A percentile compares a stretch with the other conserved stretches of the same genome.
These are phyloP conservation scores for Bombus impatiens DNA, from an alignment of 1,140 invertebrate genomes.

Conservation along the genomic window DNA sequence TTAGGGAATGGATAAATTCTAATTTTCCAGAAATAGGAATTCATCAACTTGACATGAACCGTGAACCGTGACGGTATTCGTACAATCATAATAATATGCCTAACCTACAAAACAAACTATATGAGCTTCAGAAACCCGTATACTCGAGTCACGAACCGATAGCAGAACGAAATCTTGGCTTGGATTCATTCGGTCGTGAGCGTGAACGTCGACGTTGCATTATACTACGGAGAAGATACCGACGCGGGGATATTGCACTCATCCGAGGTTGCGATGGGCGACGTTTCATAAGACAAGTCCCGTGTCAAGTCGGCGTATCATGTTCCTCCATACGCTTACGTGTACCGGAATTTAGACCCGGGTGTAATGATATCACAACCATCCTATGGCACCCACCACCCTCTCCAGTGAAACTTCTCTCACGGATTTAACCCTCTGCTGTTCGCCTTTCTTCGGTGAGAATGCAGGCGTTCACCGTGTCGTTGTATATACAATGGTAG, in stretches of 20 bases:
- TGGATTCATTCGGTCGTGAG: background rate
- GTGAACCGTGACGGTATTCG: too few relatives aligned
- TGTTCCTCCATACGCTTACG: background rate
- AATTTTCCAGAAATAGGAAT: too few relatives aligned
- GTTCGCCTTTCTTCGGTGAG: background rate
- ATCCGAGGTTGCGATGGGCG: background rate
- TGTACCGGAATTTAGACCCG: slow-evolving; percentile 16
- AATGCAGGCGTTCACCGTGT: background rate
- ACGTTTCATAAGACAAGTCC: slow-evolving; percentile 22
- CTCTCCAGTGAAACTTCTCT: background rate
- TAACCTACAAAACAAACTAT: background rate
- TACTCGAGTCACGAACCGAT: background rate
- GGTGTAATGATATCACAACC: slow-evolving; percentile 29
- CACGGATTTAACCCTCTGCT: background rate
- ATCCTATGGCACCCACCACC: background rate
- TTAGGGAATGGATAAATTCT: too few relatives aligned
- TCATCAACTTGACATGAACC: too few relatives aligned
- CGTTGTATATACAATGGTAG: background rate
- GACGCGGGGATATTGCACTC: background rate
- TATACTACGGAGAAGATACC: background rate
- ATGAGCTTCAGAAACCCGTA: background rate
- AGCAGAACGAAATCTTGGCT: background rate
- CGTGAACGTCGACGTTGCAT: background rate
- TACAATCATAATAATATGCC: too few relatives aligned
- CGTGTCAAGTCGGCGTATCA: slow-evolving; percentile 29